phyloP scores from a whole-genome alignment of 1,140 invertebrate species.

The Mesaphorura yosii region DNA sequence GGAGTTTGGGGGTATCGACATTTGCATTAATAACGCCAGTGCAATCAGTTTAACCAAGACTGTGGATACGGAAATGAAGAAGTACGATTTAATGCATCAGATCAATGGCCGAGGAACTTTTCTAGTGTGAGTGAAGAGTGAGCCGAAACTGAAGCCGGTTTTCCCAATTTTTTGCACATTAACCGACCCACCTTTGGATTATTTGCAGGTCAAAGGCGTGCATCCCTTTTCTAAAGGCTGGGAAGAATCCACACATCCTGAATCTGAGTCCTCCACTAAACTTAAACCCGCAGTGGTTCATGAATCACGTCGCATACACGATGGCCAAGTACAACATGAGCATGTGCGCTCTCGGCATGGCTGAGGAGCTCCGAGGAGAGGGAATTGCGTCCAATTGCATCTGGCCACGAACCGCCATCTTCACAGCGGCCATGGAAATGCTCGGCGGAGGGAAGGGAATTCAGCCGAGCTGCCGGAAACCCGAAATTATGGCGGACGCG shows the following conservation, averaged over 20 bases:
- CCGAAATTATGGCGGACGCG: constrained; percentile 90
- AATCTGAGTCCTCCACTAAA: constrained; percentile 91
- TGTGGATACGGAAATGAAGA: constrained; percentile 81
- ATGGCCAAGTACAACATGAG: constrained; percentile 99
- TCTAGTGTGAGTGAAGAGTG: constrained; percentile 55
- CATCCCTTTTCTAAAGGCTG: constrained; percentile 77
- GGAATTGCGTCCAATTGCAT: constrained; percentile 91
- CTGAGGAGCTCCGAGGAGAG: constrained; percentile 71
- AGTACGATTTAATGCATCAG: constrained; percentile 85
- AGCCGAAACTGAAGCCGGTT: not conserved
- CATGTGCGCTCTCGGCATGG: constrained; percentile 94
- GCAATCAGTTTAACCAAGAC: constrained; percentile 87
- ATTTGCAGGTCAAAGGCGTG: constrained; percentile 75
- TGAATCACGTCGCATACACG: constrained; percentile 51
- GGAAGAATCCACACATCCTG: constrained; percentile 86
- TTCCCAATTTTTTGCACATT: not conserved
- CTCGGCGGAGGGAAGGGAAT: constrained; percentile 44
- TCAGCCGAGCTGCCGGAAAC: constrained; percentile 56
- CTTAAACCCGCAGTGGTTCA: constrained; percentile 83
- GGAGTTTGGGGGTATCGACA: constrained; percentile 93
- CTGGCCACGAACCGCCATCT: constrained; percentile 82
- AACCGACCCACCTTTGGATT: too few species aligned
- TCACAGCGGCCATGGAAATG: constrained; percentile 95
- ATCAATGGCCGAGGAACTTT: constrained; percentile 88
- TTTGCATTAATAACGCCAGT: constrained; percentile 91